A percentile compares a stretch with the other conserved stretches of the same genome.
Conservation (phyloP, 2,888 invertebrate genomes). For the Allacma fusca region DNA sequence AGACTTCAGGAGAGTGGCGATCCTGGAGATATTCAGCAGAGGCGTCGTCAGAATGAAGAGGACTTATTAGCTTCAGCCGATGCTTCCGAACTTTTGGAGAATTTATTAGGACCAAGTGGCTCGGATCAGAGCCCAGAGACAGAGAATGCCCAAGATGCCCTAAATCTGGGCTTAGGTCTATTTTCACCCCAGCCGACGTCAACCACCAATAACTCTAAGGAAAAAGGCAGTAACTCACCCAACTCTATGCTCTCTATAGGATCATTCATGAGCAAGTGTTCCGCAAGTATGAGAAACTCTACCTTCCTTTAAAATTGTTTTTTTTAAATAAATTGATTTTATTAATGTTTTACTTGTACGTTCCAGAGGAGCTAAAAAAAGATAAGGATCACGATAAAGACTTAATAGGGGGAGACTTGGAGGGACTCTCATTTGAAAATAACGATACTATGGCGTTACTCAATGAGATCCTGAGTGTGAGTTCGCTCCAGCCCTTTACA, state of each 20-base stretch:
- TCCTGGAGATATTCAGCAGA: neutral
- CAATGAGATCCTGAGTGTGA: conserved; percentile 57
- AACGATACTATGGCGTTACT: conserved; percentile 59
- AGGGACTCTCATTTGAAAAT: conserved; percentile 55
- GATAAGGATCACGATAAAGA: conserved; percentile 54
- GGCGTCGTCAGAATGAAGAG: conserved; percentile 10
- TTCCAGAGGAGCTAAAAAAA: conserved; percentile 50
- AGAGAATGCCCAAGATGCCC: conserved; percentile 57
- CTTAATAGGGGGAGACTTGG: conserved; percentile 59
- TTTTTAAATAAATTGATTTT: neutral
- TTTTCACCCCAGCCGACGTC: conserved; percentile 33
- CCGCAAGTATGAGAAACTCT: neutral
- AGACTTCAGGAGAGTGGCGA: conserved; percentile 26
- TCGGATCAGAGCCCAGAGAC: conserved; percentile 58
- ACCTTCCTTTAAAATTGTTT: neutral
- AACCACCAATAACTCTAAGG: neutral
- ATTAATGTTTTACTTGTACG: neutral
- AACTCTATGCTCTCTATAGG: conserved; percentile 50
- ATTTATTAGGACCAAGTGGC: conserved; percentile 51
- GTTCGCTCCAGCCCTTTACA: conserved; percentile 25
- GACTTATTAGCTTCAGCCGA: conserved; percentile 43
- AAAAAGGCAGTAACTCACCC: conserved; percentile 26
- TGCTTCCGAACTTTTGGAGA: conserved; percentile 56
- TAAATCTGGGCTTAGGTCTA: conserved; percentile 56
- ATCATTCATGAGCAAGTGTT: conserved; percentile 46